Conservation (phyloP, 2,797 vertebrate genomes). For the Borostomias antarcticus region DNA sequence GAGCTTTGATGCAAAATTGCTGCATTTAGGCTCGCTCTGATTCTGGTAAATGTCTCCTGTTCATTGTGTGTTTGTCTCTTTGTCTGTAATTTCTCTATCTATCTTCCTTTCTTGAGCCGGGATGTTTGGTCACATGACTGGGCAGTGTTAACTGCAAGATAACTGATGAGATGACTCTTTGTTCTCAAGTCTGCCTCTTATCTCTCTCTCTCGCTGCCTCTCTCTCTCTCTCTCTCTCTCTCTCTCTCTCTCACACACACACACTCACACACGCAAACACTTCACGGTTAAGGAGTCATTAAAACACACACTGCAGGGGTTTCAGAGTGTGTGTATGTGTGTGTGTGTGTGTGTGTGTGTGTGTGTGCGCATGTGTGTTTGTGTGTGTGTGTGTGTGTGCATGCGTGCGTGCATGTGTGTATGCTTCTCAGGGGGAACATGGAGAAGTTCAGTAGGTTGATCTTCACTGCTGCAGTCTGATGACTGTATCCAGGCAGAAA, state of each 20-base stretch:
- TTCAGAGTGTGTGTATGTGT: not conserved
- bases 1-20: not conserved
- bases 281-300: no score
- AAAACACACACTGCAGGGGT: no score
- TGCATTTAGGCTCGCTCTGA: no score
- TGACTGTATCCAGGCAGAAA: constrained; percentile 49
- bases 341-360: constrained; percentile 12
- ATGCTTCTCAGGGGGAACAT: not conserved
- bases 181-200: no score
- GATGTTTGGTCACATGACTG: no score
- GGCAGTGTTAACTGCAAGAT: no score
- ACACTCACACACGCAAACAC: not conserved
- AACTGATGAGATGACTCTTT: no score
- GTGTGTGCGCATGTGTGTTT: not conserved
- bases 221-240: not conserved
- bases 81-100: no score
- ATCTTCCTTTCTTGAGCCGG: no score
- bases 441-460: constrained; percentile 53
- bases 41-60: no score
- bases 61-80: no score
- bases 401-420: constrained; percentile 3
- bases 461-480: constrained; percentile 17
- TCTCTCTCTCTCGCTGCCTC: not conserved
- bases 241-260: not conserved
- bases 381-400: constrained; percentile 4